phyloP scores from a whole-genome alignment of 2,113 vertebrate species.

The Capreolus pygargus region DNA sequence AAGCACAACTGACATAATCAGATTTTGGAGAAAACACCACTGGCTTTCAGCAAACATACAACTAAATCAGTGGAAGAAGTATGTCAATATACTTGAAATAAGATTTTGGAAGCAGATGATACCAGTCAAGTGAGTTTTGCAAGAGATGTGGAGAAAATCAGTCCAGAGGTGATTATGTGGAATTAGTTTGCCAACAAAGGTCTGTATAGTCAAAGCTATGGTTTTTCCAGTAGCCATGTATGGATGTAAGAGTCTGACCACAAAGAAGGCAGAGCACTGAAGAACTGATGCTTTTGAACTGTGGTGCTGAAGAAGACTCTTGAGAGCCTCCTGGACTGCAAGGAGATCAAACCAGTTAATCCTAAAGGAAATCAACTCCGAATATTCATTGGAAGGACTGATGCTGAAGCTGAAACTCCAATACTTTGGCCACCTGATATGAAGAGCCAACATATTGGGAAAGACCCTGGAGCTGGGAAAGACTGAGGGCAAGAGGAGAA shows the following conservation, averaged over 20 bases:
- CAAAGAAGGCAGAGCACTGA: background rate
- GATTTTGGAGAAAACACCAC: constrained; percentile 46
- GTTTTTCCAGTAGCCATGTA: background rate
- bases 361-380: background rate
- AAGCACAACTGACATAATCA: constrained; percentile 50
- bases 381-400: background rate
- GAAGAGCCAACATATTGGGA: background rate
- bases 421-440: background rate
- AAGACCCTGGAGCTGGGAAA: background rate
- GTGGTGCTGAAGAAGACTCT: background rate
- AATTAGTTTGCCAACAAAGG: background rate
- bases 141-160: background rate
- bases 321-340: background rate
- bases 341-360: background rate
- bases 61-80: background rate
- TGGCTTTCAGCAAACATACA: background rate
- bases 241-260: background rate
- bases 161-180: background rate
- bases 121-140: background rate
- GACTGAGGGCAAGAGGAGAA: background rate
- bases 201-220: background rate
- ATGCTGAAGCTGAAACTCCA: background rate
- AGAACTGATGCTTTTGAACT: background rate
- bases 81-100: background rate
- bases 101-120: background rate